Evolutionary conservation across 2,797 vertebrate species (phyloP), one percentile per base, ranked within the genome.

Genomic region (Bovichtus variegatus): DNA sequence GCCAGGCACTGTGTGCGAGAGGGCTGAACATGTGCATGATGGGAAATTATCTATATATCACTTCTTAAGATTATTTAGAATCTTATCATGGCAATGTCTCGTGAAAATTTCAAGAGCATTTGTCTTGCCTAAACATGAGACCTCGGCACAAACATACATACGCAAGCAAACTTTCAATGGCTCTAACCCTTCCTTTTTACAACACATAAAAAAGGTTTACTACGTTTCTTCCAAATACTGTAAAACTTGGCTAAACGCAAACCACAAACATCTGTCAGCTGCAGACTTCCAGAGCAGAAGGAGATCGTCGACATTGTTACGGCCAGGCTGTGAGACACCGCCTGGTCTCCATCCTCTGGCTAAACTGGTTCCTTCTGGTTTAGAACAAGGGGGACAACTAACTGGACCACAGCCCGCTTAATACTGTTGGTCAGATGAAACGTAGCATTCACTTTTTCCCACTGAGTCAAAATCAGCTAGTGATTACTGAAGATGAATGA

Each of bases 1-100:
- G 65, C 50, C 69, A 78, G 16, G 47, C 18, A 12, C 25, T 19
- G 49, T 16, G 51, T 15, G 70, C n/a, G n/a, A n/a, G n/a, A n/a
- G n/a, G n/a, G n/a, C n/a, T n/a, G n/a, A n/a, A n/a, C n/a, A n/a
- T 54, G 27, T 7, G 16, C 2, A 23, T 10, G 47, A 57, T 15
- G 3, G 19, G 4, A 43, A 46, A 34, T 40, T 0, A 64, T 62
- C 62, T 29, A 49, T 49, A 53, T 58, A 57, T 82, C 65, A 62
- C 53, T 38, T 66, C 31, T 78, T 44, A 6, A 15, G 18, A 10
- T 8, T 41, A 58, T 13, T 10, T 18, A 21, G 18, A 71, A 46
- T 34, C 23, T 27, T 40, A 43, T 53, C 38, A 49, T 6, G 66
- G 34, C 3, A 27, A 0, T 29, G 53, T 41, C n/a, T 51, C n/a